Percentiles rank a stretch among this genome's conserved stretches.
Conservation (phyloP, 2,797 vertebrate genomes). For the Ctenopoma kingsleyae region DNA sequence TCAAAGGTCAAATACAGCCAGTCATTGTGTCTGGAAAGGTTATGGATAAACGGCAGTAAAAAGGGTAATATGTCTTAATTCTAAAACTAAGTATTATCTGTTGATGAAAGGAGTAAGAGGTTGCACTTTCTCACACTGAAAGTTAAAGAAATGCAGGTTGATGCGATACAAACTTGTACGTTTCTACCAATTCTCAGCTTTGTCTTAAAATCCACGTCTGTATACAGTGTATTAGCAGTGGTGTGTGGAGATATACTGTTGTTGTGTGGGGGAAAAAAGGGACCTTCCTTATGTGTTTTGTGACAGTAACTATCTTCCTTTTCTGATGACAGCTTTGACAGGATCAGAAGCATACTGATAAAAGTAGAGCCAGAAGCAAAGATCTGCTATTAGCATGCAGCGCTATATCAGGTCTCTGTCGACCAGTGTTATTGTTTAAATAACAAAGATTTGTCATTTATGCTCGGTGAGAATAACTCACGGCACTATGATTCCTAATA, state of each 20-base stretch:
- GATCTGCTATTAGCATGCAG: constrained; percentile 50
- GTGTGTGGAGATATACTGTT: constrained; percentile 48
- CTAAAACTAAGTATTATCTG: constrained; percentile 22
- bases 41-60: neutral
- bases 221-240: constrained; percentile 14
- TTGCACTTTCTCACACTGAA: constrained; percentile 45
- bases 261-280: constrained; percentile 57
- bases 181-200: constrained; percentile 3
- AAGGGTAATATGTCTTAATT: neutral
- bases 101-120: constrained; percentile 22
- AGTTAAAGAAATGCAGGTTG: constrained; percentile 1
- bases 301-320: constrained; percentile 46
- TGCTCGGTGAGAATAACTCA: constrained; percentile 17
- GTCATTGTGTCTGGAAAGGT: neutral
- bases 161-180: neutral
- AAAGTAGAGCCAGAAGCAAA: constrained; percentile 30
- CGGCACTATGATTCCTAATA: constrained; percentile 37
- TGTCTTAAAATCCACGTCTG: constrained; percentile 16
- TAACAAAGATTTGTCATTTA: constrained; percentile 13
- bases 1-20: neutral
- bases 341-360: constrained; percentile 51
- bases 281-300: constrained; percentile 41
- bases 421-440: constrained; percentile 41
- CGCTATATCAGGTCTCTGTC: constrained; percentile 30
- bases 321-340: neutral